These are phyloP conservation scores for Palythoa grandis DNA, from an alignment of 92 coral and sea anemone species.

Conservation along the genomic window DNA sequence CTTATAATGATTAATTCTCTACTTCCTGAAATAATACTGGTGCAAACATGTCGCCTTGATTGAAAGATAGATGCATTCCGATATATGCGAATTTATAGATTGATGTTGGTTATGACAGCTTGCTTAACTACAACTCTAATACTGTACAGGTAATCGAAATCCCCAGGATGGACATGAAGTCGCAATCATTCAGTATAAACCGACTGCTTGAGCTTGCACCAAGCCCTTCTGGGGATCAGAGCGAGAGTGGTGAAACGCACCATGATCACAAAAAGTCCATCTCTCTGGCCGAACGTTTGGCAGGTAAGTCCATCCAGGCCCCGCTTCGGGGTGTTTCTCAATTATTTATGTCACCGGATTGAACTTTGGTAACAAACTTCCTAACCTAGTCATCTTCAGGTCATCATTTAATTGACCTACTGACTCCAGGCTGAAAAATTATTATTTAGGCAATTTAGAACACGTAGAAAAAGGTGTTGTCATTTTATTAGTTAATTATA, in stretches of 20 bases:
- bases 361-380: constrained; percentile 5
- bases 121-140: not conserved
- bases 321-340: constrained; percentile 17
- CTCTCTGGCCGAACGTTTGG: constrained; percentile 89
- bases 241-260: constrained; percentile 36
- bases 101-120: constrained; percentile 26
- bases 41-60: constrained; percentile 44
- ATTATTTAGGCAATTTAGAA: not conserved
- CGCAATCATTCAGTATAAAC: constrained; percentile 65
- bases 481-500: constrained; percentile 1
- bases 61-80: constrained; percentile 38
- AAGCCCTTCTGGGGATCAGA: constrained; percentile 30
- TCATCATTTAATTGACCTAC: constrained; percentile 23
- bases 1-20: constrained; percentile 35
- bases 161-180: constrained; percentile 55
- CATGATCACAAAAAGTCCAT: constrained; percentile 41
- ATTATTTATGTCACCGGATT: constrained; percentile 22
- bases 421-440: constrained; percentile 6
- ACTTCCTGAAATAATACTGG: constrained; percentile 34
- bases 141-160: constrained; percentile 24
- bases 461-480: constrained; percentile 21
- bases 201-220: constrained; percentile 61
- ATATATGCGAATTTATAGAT: constrained; percentile 14
- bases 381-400: constrained; percentile 24
- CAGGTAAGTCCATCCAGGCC: constrained; percentile 55